Evolutionary conservation across 2,113 vertebrate species (phyloP).

Genomic region (Erpornis zantholeuca): DNA sequence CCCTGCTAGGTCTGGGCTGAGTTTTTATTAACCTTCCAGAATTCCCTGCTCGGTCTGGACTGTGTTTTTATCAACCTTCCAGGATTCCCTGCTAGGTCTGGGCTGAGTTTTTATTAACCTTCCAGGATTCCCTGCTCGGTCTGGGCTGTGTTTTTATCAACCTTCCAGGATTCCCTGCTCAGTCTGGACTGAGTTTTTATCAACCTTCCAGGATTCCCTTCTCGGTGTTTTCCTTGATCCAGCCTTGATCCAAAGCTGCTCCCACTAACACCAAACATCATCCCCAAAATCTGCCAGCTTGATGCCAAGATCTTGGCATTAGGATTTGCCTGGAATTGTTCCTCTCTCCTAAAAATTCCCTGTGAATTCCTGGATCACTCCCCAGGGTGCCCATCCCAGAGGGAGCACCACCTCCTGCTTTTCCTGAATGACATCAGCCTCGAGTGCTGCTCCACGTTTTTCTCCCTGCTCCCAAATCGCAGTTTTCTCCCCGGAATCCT

Average conservation of each 20-base stretch:
- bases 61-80: too few relatives aligned
- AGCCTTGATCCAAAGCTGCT: not conserved
- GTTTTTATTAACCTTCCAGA: too few relatives aligned
- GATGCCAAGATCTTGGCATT: not conserved
- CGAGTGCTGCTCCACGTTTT: not conserved
- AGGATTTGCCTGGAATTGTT: not conserved
- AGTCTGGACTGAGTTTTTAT: not conserved
- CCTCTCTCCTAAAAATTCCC: not conserved
- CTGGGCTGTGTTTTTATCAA: not conserved
- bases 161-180: not conserved
- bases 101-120: too few relatives aligned
- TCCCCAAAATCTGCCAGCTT: too few relatives aligned
- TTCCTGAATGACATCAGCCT: not conserved
- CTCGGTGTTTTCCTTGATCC: not conserved
- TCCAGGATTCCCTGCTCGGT: too few relatives aligned
- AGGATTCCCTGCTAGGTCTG: too few relatives aligned
- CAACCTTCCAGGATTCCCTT: not conserved
- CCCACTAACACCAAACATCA: too few relatives aligned
- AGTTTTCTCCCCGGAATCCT: not conserved
- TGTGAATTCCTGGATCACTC: not conserved
- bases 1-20: too few relatives aligned
- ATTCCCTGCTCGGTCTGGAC: too few relatives aligned
- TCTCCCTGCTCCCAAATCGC: not conserved
- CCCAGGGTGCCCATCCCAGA: too few relatives aligned
- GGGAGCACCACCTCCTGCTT: not conserved